Conservation (phyloP, 92 coral and sea anemone species). For the Zoanthus sansibaricus region DNA sequence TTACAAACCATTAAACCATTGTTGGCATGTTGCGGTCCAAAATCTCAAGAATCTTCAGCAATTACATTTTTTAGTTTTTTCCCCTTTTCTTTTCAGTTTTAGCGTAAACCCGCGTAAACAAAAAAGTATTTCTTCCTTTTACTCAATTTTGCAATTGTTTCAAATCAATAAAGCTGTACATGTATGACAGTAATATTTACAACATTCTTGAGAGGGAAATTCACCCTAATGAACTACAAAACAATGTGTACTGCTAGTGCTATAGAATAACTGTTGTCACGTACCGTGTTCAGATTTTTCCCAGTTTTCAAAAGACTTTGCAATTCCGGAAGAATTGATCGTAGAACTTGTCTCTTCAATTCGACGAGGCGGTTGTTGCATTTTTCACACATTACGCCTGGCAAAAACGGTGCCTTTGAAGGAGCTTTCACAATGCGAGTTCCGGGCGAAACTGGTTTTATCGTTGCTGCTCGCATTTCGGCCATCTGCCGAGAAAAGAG, state of each 20-base stretch:
- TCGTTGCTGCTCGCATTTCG: slow-evolving; percentile 76
- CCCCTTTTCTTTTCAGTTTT: neutral
- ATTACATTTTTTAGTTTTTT: neutral
- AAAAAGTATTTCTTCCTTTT: neutral
- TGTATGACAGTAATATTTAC: neutral
- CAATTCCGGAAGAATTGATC: slow-evolving; percentile 90
- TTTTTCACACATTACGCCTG: slow-evolving; percentile 98
- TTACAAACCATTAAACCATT: slow-evolving; percentile 2
- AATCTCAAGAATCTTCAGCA: neutral
- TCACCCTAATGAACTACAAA: neutral
- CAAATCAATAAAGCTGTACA: neutral
- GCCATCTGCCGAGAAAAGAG: slow-evolving; percentile 69
- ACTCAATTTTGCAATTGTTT: neutral
- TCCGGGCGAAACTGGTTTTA: slow-evolving; percentile 35
- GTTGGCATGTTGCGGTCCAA: neutral
- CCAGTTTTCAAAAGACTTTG: slow-evolving; percentile 92
- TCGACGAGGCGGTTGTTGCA: slow-evolving; percentile 96
- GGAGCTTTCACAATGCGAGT: slow-evolving; percentile 20
- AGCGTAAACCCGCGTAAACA: neutral
- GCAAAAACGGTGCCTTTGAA: slow-evolving; percentile 42
- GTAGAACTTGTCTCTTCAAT: slow-evolving; percentile 87
- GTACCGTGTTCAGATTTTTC: slow-evolving; percentile 59
- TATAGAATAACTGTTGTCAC: neutral
- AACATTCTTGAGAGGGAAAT: slow-evolving; percentile 2
- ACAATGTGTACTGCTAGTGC: neutral